Evolutionary conservation across 2,888 invertebrate genomes (phyloP).

Genomic region (Parochlus steinenii): DNA sequence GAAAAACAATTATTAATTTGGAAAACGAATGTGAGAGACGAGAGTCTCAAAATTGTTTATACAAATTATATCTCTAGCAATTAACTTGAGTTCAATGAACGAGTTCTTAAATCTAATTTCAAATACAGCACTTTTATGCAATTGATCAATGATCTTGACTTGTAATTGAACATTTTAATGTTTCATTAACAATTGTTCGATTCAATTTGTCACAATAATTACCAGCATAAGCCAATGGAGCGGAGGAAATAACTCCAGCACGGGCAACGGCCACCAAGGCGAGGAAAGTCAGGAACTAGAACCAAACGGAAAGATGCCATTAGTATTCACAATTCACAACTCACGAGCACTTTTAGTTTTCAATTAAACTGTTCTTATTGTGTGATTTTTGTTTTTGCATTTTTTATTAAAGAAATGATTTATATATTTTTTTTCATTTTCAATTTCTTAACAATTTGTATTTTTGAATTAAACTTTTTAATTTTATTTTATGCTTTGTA

Average conservation of each 20-base stretch:
- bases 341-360: neutral
- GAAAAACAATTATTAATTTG: no score
- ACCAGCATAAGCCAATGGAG: conserved; percentile 13
- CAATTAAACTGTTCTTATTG: neutral
- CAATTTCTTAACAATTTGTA: neutral
- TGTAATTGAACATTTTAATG: no score
- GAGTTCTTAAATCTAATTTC: no score
- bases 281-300: conserved; percentile 18
- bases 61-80: no score
- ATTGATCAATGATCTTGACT: no score
- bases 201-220: no score
- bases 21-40: no score
- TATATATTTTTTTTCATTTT: neutral
- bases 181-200: no score
- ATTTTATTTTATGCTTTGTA: neutral
- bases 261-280: conserved; percentile 18
- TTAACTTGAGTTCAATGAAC: no score
- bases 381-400: neutral
- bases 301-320: conserved; percentile 7
- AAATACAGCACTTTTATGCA: no score
- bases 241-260: conserved; percentile 17
- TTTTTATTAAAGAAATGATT: neutral
- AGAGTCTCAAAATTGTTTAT: no score
- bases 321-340: neutral
- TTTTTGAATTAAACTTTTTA: neutral